These are phyloP conservation scores for Eucera pruinosa DNA, from an alignment of 2,888 invertebrate genomes.

Conservation along the genomic window DNA sequence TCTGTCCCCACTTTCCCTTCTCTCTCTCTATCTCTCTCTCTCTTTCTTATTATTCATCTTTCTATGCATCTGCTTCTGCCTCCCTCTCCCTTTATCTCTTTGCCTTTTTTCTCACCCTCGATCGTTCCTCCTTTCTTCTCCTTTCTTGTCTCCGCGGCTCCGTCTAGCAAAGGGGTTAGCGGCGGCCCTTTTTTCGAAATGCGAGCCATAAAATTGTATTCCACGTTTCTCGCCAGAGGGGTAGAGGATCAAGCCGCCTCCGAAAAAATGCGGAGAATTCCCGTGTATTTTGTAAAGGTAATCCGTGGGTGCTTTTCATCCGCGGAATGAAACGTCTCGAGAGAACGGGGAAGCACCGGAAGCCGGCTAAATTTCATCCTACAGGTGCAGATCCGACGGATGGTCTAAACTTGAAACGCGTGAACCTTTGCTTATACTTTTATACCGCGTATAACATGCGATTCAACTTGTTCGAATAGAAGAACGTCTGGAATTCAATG, in stretches of 20 bases:
- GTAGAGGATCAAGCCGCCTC: conserved; percentile 61
- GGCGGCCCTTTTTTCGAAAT: conserved; percentile 50
- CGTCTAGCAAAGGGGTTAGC: conserved; percentile 12
- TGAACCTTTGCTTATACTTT: conserved; percentile 36
- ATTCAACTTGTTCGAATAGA: conserved; percentile 5
- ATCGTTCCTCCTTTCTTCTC: neutral
- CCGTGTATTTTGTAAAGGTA: conserved; percentile 71
- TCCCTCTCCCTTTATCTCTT: no score
- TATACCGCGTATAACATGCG: conserved; percentile 21
- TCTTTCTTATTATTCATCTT: neutral
- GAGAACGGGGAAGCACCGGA: conserved; percentile 46
- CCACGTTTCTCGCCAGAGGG: conserved; percentile 48
- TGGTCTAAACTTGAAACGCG: conserved; percentile 29
- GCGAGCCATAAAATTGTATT: conserved; percentile 73
- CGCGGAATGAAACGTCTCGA: conserved; percentile 70
- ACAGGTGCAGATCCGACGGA: conserved; percentile 39
- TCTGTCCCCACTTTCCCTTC: conserved; percentile 12
- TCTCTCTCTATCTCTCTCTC: no score
- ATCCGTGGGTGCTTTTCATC: conserved; percentile 70
- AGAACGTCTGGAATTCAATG: no score
- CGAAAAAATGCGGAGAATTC: conserved; percentile 59
- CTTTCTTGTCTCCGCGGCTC: neutral
- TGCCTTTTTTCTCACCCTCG: no score
- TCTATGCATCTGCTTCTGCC: neutral
- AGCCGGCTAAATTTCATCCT: conserved; percentile 59